phyloP scores from a whole-genome alignment of 2,797 vertebrate species.

The Scolopax bukidnonensis region DNA sequence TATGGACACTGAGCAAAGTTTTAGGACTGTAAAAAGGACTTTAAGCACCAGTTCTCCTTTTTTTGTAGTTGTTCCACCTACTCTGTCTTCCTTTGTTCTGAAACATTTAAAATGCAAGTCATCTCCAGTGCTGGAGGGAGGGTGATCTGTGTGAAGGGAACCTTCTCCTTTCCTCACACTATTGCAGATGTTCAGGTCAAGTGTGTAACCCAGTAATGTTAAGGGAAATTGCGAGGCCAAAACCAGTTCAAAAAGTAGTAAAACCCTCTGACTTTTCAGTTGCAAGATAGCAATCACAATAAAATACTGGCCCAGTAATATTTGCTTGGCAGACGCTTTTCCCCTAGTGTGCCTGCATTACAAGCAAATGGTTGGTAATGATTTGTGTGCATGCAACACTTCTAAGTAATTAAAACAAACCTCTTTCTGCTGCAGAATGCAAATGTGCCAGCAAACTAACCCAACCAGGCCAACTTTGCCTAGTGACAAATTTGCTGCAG shows the following conservation, averaged over 20 bases:
- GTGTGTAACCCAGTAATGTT: neutral
- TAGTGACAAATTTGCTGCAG: neutral
- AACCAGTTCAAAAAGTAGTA: neutral
- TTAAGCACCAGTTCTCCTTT: neutral
- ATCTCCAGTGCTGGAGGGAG: neutral
- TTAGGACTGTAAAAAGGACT: neutral
- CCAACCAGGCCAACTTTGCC: constrained; percentile 23
- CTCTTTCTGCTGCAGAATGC: constrained; percentile 47
- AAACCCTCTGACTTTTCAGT: neutral
- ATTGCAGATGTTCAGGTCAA: neutral
- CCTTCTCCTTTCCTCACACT: neutral
- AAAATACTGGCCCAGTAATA: neutral
- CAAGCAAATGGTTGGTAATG: constrained; percentile 54
- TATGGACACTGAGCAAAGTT: neutral
- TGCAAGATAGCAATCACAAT: neutral
- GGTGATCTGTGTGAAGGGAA: neutral
- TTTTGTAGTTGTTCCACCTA: neutral
- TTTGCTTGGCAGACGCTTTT: constrained; percentile 1
- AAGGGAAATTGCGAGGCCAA: neutral
- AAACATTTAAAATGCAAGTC: neutral
- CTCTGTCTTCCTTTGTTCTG: neutral
- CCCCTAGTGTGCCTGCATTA: neutral
- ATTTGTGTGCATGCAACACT: constrained; percentile 61
- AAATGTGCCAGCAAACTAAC: constrained; percentile 50
- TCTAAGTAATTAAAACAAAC: constrained; percentile 70